phyloP scores from a whole-genome alignment of 2,797 vertebrate genomes.

The Gymnothorax reevesii region DNA sequence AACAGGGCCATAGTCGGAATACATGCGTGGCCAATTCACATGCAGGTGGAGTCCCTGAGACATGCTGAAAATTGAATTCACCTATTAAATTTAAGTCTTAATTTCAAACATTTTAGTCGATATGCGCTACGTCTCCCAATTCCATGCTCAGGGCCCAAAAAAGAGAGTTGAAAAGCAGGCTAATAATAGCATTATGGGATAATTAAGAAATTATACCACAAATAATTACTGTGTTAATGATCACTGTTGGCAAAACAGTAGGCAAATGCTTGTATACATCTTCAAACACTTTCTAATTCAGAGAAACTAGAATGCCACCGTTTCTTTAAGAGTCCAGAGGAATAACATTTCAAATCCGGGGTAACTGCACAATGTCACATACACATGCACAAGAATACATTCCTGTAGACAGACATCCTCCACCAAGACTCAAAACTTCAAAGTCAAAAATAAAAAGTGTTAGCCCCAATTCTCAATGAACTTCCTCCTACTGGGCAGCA shows the following conservation, averaged over 20 bases:
- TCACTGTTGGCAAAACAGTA: not conserved
- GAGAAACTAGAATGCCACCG: not conserved
- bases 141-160: slow-evolving; percentile 34
- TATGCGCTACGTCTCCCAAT: slow-evolving; percentile 48
- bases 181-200: not conserved
- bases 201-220: not conserved
- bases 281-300: not conserved
- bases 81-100: not conserved
- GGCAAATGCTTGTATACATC: not conserved
- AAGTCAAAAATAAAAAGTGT: not conserved
- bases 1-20: not conserved
- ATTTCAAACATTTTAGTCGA: slow-evolving; percentile 31
- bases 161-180: slow-evolving; percentile 23
- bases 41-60: not conserved
- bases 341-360: not conserved
- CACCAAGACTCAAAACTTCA: not conserved
- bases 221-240: too few species aligned
- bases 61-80: not conserved
- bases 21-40: not conserved
- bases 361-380: not conserved
- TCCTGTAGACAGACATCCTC: not conserved
- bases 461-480: too few species aligned
- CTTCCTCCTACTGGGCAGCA: not conserved
- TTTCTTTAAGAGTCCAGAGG: not conserved
- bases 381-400: not conserved